These are phyloP conservation scores for Unio delphinus DNA, from an alignment of 2,888 invertebrate species.

Conservation along the genomic window DNA sequence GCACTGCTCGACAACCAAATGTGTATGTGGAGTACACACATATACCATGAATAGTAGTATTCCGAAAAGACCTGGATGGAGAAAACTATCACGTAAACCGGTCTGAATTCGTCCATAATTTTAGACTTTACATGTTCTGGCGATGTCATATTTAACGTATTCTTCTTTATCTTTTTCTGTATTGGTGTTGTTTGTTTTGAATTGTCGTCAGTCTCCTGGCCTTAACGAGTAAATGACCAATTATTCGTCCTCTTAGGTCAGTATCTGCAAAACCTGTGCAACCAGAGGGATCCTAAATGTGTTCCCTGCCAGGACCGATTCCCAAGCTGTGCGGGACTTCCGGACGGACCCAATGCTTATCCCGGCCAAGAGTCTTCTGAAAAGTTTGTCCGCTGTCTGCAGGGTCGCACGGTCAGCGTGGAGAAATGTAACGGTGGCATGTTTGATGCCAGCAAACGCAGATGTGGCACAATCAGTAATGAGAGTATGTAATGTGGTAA, in stretches of 20 bases:
- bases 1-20: no score
- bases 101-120: no score
- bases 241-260: conserved; percentile 25
- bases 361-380: conserved; percentile 30
- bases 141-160: no score
- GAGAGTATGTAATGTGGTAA: conserved; percentile 26
- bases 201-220: no score
- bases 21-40: no score
- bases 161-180: no score
- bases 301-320: conserved; percentile 33
- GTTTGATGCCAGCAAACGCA: conserved; percentile 33
- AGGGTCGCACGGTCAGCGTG: conserved; percentile 31
- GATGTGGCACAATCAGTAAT: conserved; percentile 35
- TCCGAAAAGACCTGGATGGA: no score
- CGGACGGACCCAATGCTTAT: conserved; percentile 37
- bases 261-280: conserved; percentile 45
- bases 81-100: no score
- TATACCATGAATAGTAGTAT: no score
- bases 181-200: no score
- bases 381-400: conserved; percentile 35
- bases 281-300: conserved; percentile 30
- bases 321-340: conserved; percentile 35
- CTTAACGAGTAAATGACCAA: neutral
- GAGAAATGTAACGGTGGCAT: conserved; percentile 30
- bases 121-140: no score